Base-by-base conservation (phyloP, 2,888 invertebrate genomes). In the Metopia argyrocephala region DNA sequence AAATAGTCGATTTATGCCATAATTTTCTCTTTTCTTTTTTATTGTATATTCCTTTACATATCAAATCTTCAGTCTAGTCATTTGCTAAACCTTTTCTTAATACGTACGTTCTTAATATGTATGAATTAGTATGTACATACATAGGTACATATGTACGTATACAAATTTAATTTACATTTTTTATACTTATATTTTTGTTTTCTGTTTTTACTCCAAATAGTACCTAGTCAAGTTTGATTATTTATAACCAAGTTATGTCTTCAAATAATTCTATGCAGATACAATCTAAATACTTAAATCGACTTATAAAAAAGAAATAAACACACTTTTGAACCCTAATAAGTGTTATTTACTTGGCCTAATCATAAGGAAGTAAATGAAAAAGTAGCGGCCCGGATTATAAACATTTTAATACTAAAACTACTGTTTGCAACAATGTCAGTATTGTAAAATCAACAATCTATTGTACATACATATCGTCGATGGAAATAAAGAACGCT, bases 171-270 rank as follows among this genome's bases (percentile, higher is more conserved):
- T 45, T 21, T 61, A n/a, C 12, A 23, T 25, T 66, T 52, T 38
- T 28, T 46, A 18, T 38, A 18, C 7, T 27, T 68, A 3, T 12
- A 12, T 18, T 69, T 38, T 6, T 59, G 56, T 23, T 57, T 56
- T 9, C 25, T 18, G 18, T 61, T 45, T 38, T 15, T 45, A 45
- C 23, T 21, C n/a, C 27, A 52, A 52, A 27, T 64, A 65, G 28
- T 68, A 85, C 83, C 85, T n/a, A n/a, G n/a, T n/a, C 85, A 84
- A 86, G 86, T 87, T 89, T 89, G 89, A 89, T 89, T 89, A 89
- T 89, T 89, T 87, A 89, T 89, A 89, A 88, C 87, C 89, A 89
- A 86, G 89, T 89, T 87, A 87, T 87, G 87, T 87, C 85, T 85
- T 85, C 85, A 86, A 87, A 89, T 89, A 89, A 89, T 89, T 88